Evolutionary conservation across 1,140 invertebrate genomes (phyloP), one percentile per base, ranked within the genome.

Genomic region (Drosophila pachea): DNA sequence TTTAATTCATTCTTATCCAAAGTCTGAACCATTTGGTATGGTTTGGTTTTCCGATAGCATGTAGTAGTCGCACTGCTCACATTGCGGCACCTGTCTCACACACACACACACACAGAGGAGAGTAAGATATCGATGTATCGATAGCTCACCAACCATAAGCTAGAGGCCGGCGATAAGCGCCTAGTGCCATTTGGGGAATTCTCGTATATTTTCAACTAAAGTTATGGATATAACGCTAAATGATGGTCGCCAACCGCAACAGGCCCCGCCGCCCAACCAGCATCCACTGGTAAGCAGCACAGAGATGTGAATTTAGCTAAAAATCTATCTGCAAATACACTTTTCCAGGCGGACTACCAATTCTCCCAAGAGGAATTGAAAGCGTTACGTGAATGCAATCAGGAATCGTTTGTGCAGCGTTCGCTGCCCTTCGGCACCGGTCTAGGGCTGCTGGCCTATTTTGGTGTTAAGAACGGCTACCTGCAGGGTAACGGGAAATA

Each of bases 341-440:
- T 12, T 38, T 62, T 90, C 66, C 83, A 93, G 91, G 88, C 88
- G 58, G 89, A 89, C 73, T 92, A 93, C 82, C 70, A 81, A 40
- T 84, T 84, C 40, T 71, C 63, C n/a, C 12, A 63, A 1, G 81
- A 84, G 49, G 94, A 95, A 86, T 50, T 94, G 42, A 88, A 90
- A 66, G 93, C 93, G 35, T 90, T 95, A 38, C 89, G 90, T 70
- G 93, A 95, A 89, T 95, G 94, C 87, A 94, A 94, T 75, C 74
- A 89, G 4, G 94, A 95, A 82, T 94, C 93, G 65, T 94, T 95
- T 83, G 92, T 91, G 74, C 92, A 93, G 77, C 89, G 94, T 22
- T 94, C 93, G 45, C 58, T 95, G 56, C 94, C 94, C 0, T 71
- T 95, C 12, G 91, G 92, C 38, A 91, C 92, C 8, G 60, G 91